Evolutionary conservation across 2,113 vertebrate species (phyloP).

Genomic region (Mormoops blainvillei): DNA sequence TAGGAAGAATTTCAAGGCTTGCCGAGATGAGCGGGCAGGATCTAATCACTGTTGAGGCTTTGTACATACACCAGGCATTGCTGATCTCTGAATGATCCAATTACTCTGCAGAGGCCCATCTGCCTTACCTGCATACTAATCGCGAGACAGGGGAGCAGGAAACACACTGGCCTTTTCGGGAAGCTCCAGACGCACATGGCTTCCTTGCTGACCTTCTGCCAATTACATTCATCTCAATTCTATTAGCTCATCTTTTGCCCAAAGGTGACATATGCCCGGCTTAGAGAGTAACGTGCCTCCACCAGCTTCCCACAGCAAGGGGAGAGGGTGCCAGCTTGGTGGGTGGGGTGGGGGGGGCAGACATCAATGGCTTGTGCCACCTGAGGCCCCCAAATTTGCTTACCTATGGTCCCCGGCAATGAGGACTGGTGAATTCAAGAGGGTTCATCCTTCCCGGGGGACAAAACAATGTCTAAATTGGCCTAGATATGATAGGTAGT

Average conservation of each 20-base stretch:
- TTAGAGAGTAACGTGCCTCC: conserved; percentile 67
- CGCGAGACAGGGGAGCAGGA: conserved; percentile 70
- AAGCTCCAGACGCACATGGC: conserved; percentile 71
- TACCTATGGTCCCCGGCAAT: not conserved
- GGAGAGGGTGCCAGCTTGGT: not conserved
- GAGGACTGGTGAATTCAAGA: not conserved
- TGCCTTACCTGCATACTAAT: conserved; percentile 87
- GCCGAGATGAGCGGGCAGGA: conserved; percentile 83
- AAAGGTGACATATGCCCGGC: conserved; percentile 80
- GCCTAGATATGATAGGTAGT: not conserved
- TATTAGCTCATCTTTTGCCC: conserved; percentile 84
- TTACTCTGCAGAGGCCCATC: conserved; percentile 84
- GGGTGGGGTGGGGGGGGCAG: not conserved
- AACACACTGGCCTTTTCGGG: conserved; percentile 76
- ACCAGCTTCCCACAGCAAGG: conserved; percentile 46
- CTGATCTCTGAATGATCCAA: conserved; percentile 87
- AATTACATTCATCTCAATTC: conserved; percentile 84
- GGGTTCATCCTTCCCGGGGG: not conserved
- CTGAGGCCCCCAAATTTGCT: not conserved
- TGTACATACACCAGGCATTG: conserved; percentile 85
- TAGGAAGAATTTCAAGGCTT: conserved; percentile 88
- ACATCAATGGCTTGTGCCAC: not conserved
- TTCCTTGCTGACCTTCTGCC: conserved; percentile 81
- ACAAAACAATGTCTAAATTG: not conserved
- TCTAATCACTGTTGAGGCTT: conserved; percentile 87